These are phyloP conservation scores for Distichodus sexfasciatus DNA, from an alignment of 2,797 vertebrate species.

Conservation along the genomic window DNA sequence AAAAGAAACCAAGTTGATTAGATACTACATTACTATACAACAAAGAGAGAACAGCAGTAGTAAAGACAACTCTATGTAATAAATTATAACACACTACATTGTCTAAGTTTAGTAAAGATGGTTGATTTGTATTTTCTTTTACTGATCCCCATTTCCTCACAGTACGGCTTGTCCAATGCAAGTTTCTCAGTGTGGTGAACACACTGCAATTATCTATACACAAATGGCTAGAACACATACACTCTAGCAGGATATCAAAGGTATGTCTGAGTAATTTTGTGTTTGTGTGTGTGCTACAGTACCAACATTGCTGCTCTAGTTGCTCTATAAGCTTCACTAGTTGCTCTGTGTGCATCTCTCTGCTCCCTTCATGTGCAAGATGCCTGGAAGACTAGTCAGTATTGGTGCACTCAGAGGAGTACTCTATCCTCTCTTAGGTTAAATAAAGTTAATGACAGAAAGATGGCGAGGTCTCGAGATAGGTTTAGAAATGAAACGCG, in stretches of 20 bases:
- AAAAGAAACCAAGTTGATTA: constrained; percentile 73
- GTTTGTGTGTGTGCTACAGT: constrained; percentile 40
- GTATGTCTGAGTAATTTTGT: constrained; percentile 45
- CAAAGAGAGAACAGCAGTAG: constrained; percentile 43
- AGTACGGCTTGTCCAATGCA: constrained; percentile 11
- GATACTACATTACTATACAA: constrained; percentile 71
- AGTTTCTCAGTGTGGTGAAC: constrained; percentile 47
- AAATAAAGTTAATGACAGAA: constrained; percentile 39
- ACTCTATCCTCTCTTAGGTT: constrained; percentile 31
- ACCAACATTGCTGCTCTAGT: constrained; percentile 20
- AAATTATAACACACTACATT: neutral
- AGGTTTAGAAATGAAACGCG: constrained; percentile 42
- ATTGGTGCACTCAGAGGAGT: constrained; percentile 59
- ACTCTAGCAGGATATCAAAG: constrained; percentile 43
- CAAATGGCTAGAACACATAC: constrained; percentile 49
- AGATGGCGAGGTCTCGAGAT: constrained; percentile 54
- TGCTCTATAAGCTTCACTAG: too few species aligned
- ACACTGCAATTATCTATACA: constrained; percentile 41
- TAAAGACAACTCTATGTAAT: constrained; percentile 40
- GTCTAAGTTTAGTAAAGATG: constrained; percentile 1
- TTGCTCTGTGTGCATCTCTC: too few species aligned
- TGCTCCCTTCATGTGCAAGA: constrained; percentile 55
- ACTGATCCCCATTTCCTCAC: constrained; percentile 32
- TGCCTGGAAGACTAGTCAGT: constrained; percentile 71
- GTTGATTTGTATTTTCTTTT: neutral